Percentiles rank a stretch among this genome's conserved stretches.
Conservation (phyloP, 2,888 invertebrate species). For the Netelia melanura region DNA sequence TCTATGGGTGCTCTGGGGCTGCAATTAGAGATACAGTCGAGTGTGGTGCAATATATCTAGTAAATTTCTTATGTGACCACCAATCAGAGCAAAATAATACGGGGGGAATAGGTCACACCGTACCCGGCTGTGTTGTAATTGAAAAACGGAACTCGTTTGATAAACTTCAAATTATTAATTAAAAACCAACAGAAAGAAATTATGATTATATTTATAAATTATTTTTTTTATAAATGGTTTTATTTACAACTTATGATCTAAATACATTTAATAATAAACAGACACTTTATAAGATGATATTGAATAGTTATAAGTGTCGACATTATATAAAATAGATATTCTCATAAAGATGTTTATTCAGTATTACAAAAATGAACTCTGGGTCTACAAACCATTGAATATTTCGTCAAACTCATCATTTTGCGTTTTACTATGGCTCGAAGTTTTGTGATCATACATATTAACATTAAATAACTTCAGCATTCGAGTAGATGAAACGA, state of each 20-base stretch:
- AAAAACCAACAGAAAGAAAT: background rate
- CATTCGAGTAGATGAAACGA: slow-evolving; percentile 42
- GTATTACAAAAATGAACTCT: background rate
- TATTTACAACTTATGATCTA: too few relatives aligned
- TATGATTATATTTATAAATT: background rate
- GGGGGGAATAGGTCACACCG: too few relatives aligned
- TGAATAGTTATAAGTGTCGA: too few relatives aligned
- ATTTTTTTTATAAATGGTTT: background rate
- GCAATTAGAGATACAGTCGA: too few relatives aligned
- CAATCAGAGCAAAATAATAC: too few relatives aligned
- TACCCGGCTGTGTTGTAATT: too few relatives aligned
- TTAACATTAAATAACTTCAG: slow-evolving; percentile 45
- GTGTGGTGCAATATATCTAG: too few relatives aligned
- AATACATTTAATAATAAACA: too few relatives aligned
- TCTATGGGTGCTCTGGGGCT: background rate
- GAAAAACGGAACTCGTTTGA: too few relatives aligned
- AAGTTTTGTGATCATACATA: slow-evolving; percentile 54
- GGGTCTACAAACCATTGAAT: background rate
- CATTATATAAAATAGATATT: background rate
- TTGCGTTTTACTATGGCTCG: background rate
- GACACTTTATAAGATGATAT: too few relatives aligned
- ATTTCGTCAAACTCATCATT: background rate
- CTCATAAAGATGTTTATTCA: background rate
- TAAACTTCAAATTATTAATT: background rate
- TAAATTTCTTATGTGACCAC: too few relatives aligned